phyloP scores from a whole-genome alignment of 1,140 invertebrate species.

The Drosophila tristis region DNA sequence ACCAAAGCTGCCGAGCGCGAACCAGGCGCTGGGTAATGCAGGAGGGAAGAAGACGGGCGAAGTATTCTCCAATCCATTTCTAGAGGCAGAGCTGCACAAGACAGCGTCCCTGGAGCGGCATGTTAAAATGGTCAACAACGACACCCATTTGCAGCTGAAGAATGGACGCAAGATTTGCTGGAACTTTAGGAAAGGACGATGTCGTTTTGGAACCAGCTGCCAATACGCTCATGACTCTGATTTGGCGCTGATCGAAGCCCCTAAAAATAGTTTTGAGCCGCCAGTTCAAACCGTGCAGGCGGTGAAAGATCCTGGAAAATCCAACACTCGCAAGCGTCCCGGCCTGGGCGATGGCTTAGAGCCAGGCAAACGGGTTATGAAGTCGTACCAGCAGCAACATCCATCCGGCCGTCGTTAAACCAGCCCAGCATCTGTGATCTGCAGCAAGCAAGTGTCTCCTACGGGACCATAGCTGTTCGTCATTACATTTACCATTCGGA shows the following conservation, averaged over 20 bases:
- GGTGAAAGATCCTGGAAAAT: background rate
- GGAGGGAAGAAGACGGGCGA: conserved; percentile 56
- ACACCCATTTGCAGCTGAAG: conserved; percentile 90
- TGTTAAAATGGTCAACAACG: conserved; percentile 94
- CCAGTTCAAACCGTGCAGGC: conserved; percentile 1
- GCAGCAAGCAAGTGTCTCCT: conserved; percentile 48
- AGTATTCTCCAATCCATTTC: conserved; percentile 95
- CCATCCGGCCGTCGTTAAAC: conserved; percentile 68
- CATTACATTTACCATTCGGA: conserved; percentile 56
- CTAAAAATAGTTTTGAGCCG: background rate
- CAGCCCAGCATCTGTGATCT: conserved; percentile 59
- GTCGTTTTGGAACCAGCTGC: conserved; percentile 96
- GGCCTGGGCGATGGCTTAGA: conserved; percentile 91
- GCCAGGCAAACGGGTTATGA: conserved; percentile 94
- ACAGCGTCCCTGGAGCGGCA: conserved; percentile 95
- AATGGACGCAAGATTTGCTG: conserved; percentile 96
- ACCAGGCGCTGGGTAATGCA: conserved; percentile 44
- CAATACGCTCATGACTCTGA: conserved; percentile 96
- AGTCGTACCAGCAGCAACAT: conserved; percentile 86
- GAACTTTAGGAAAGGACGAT: conserved; percentile 96
- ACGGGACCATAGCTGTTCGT: conserved; percentile 50
- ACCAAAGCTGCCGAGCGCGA: conserved; percentile 66
- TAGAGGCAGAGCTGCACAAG: conserved; percentile 94
- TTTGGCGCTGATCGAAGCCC: conserved; percentile 80
- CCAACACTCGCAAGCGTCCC: conserved; percentile 89